Base-by-base conservation (phyloP, 2,113 vertebrate genomes). In the Xyrauchen texanus region DNA sequence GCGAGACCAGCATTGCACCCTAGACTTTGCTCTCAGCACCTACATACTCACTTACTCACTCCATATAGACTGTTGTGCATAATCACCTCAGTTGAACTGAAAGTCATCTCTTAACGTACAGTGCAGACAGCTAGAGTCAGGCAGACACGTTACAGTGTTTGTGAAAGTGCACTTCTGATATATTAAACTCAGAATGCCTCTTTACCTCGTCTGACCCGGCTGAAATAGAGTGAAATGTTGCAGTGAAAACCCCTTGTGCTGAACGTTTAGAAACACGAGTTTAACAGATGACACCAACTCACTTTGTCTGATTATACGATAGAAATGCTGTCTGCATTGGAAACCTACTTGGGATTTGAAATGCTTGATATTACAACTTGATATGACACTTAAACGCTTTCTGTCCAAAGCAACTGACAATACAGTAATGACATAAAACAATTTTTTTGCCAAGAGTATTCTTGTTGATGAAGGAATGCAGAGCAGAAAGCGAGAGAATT, bases 171-270 rank as follows among this genome's bases (percentile, higher is more conserved):
- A 57, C 57, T 68, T 53, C 55, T n/a, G 52, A 79, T 44, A 61
- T 46, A 68, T 67, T 71, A 53, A 52, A 16, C 34, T 49, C 8
- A 47, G 10, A 45, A 51, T 63, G 76, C n/a, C 47, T 8, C 55
- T 51, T 67, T 66, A 74, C 69, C 76, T 82, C 3, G 21, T 34
- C 21, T 34, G 21, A 34, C 21, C 21, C 0, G 69, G 12, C 45
- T 1, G 44, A 75, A 82, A 82, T 82, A 47, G 51, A 79, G 42
- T 66, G 52, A 75, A 73, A 82, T 34, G 2, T 71, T 65, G 62
- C 21, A 34, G 21, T 34, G 21, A 34, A 65, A 52, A 53, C 13
- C 12, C 12, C 45, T 42, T n/a, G 21, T 70, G 77, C 71, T 60
- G 70, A 76, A 57, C 68, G 16, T 55, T 69, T 21, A 74, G 70